Conservation (phyloP, 2,113 vertebrate genomes). For the Ahaetulla prasina region DNA sequence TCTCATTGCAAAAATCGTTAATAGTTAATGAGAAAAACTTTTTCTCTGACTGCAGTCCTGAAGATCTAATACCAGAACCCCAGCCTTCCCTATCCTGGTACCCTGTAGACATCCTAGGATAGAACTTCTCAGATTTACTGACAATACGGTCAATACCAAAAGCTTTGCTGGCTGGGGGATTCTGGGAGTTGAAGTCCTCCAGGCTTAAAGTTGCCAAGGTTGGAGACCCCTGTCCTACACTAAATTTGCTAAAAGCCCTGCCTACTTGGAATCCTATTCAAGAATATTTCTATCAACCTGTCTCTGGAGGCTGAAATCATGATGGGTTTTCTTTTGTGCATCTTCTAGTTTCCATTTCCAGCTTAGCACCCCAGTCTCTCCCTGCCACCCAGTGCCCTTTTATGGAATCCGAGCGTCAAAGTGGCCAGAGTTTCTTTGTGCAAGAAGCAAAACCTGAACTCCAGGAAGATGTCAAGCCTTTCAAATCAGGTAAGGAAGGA, state of each 20-base stretch:
- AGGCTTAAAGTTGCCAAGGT: too few relatives aligned
- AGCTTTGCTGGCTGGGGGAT: too few relatives aligned
- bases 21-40: background rate
- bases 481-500: constrained; percentile 39
- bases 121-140: background rate
- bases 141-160: background rate
- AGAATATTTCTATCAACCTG: too few relatives aligned
- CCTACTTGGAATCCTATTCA: background rate
- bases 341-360: constrained; percentile 13
- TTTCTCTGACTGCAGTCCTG: too few relatives aligned
- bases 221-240: too few relatives aligned
- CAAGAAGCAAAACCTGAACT: constrained; percentile 72
- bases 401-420: constrained; percentile 69
- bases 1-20: background rate
- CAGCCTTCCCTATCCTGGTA: too few relatives aligned
- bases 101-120: background rate
- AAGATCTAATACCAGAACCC: too few relatives aligned
- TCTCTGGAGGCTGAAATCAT: background rate
- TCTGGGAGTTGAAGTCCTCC: background rate
- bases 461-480: constrained; percentile 73
- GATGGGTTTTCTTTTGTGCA: background rate
- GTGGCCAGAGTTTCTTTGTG: constrained; percentile 56
- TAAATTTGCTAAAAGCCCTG: background rate
- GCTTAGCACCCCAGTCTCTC: constrained; percentile 54
- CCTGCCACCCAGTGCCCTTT: constrained; percentile 74